A percentile compares a stretch with the other conserved stretches of the same genome.
Evolutionary conservation across 2,888 invertebrate genomes (phyloP).

Genomic region (Neria commutata): DNA sequence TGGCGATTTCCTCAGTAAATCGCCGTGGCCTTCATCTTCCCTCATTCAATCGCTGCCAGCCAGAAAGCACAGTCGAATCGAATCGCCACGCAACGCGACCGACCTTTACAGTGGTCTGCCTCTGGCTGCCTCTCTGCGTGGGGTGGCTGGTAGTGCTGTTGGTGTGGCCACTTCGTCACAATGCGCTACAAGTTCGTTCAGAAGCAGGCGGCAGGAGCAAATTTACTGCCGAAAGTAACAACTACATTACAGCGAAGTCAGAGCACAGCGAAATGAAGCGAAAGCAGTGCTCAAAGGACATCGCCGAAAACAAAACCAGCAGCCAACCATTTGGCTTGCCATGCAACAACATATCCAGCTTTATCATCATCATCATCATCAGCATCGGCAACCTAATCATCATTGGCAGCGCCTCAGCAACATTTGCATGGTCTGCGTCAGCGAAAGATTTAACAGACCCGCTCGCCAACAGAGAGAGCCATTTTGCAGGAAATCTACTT

Average conservation of each 20-base stretch:
- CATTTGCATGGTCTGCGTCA: too few relatives aligned
- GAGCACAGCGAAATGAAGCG: constrained; percentile 17
- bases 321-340: too few relatives aligned
- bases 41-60: too few relatives aligned
- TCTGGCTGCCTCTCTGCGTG: constrained; percentile 14
- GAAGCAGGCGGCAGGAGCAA: not conserved
- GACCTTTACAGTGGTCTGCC: constrained; percentile 2
- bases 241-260: constrained; percentile 15
- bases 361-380: too few relatives aligned
- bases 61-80: constrained; percentile 9
- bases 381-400: too few relatives aligned
- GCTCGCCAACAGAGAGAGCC: constrained; percentile 9
- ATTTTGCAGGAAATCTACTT: constrained; percentile 38
- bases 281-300: constrained; percentile 23
- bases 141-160: not conserved
- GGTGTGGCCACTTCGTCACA: not conserved
- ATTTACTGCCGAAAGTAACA: constrained; percentile 25
- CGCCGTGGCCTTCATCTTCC: constrained; percentile 45
- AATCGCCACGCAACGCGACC: not conserved
- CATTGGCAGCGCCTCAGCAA: too few relatives aligned
- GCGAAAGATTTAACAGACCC: too few relatives aligned
- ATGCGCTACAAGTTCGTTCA: too few relatives aligned
- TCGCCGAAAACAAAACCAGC: constrained; percentile 18
- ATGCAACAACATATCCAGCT: too few relatives aligned
- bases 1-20: constrained; percentile 45